Base-by-base conservation (phyloP, 2,888 invertebrate genomes). In the Oscheius onirici region DNA sequence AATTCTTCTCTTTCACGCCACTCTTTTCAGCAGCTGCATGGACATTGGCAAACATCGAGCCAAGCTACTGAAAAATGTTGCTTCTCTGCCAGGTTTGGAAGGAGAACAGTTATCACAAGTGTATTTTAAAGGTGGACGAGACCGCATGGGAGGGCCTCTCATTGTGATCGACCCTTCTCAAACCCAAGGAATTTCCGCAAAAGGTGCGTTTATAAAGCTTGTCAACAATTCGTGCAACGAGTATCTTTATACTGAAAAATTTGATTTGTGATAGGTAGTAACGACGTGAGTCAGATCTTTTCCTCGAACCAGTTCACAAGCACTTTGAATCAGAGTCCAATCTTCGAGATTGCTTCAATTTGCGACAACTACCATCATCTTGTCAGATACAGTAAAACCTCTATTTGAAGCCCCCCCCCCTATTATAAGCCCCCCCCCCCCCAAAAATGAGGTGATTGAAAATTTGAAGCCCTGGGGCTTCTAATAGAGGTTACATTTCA, bases 11-110 rank as follows among this genome's bases (percentile, higher is more conserved):
- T 34, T 26, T 54, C 54, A 28, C 13, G 26, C 26, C 11, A 28
- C 15, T n/a, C n/a, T 15, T 26, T 54, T 26, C 24, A 24, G 15
- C 28, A 24, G 13, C 22, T 28, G 6, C 40, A 75, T 75, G 75
- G 75, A 75, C 26, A 71, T 75, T 13, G 51, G 49, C 13, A 72
- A 73, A 57, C 72, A 75, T 28, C 68, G 72, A n/a, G 57, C 63
- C n/a, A 70, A 66, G 17, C 26, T 75, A 6, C 70, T 68, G 24
- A 70, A 70, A 55, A 52, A 73, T 34, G 67, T 73, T 17, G 73
- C 72, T 11, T 73, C 69, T 11, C 60, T 73, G 0, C 73, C 75
- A 17, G 75, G 75, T 73, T 67, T 51, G 10, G n/a, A 57, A 13
- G 34, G 5, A 6, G 3, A 8, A 34, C 8, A 34, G 34, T 57